A percentile compares a stretch with the other conserved stretches of the same genome.
Conservation (phyloP, 2,797 vertebrate genomes). For the Cryptoblepharus egeriae region DNA sequence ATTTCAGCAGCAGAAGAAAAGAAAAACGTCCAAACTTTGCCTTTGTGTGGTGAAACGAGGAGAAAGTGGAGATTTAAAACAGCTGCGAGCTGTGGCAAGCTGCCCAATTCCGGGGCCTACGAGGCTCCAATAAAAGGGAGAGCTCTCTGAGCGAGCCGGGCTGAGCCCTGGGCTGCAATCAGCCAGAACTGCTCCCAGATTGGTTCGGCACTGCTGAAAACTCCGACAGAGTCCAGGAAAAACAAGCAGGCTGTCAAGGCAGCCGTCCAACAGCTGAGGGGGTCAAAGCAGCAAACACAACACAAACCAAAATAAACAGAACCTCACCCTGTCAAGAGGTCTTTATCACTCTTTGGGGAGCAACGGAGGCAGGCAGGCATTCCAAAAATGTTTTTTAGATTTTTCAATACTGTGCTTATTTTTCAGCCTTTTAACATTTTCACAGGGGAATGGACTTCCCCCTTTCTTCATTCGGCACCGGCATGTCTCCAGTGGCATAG, state of each 20-base stretch:
- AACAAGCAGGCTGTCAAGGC: slow-evolving; percentile 77
- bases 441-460: not conserved
- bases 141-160: slow-evolving; percentile 32
- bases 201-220: slow-evolving; percentile 42
- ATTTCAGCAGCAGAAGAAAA: slow-evolving; percentile 77
- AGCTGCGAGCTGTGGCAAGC: slow-evolving; percentile 56
- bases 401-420: slow-evolving; percentile 58
- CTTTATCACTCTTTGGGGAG: slow-evolving; percentile 76
- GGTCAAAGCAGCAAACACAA: slow-evolving; percentile 80
- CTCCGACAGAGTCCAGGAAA: slow-evolving; percentile 66
- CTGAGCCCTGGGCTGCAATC: slow-evolving; percentile 69
- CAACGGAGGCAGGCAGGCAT: slow-evolving; percentile 64
- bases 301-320: slow-evolving; percentile 78
- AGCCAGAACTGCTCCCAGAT: slow-evolving; percentile 69
- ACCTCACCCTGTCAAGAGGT: slow-evolving; percentile 71
- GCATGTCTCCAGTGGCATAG: not conserved
- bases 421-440: slow-evolving; percentile 59
- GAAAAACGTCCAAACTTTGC: slow-evolving; percentile 65
- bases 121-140: slow-evolving; percentile 36
- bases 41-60: slow-evolving; percentile 66
- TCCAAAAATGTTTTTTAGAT: slow-evolving; percentile 76
- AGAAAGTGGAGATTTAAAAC: slow-evolving; percentile 74
- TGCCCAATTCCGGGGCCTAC: slow-evolving; percentile 28
- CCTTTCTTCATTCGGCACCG: not conserved
- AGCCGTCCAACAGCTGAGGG: slow-evolving; percentile 77